Evolutionary conservation across 2,797 vertebrate species (phyloP).

Genomic region (Oryzias sinensis): DNA sequence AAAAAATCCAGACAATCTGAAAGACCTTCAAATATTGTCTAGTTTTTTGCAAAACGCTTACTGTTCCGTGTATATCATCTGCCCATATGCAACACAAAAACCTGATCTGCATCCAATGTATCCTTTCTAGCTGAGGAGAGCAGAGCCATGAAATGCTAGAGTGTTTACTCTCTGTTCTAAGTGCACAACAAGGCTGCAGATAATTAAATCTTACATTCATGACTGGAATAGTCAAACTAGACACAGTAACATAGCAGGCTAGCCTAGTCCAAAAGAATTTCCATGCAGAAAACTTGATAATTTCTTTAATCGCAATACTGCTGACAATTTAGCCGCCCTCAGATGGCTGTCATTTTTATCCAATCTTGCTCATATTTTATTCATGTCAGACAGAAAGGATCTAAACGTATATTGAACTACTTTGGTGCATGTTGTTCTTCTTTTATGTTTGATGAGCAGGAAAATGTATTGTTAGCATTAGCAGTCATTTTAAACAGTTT

Average conservation of each 20-base stretch:
- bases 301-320: slow-evolving; percentile 19
- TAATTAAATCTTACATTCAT: slow-evolving; percentile 22
- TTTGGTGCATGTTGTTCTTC: not conserved
- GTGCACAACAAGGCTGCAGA: slow-evolving; percentile 6
- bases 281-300: slow-evolving; percentile 34
- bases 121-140: not conserved
- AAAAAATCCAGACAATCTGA: no score
- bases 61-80: slow-evolving; percentile 23
- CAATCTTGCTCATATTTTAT: slow-evolving; percentile 16
- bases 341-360: slow-evolving; percentile 13
- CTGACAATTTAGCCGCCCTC: slow-evolving; percentile 26
- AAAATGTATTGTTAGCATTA: slow-evolving; percentile 2
- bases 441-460: not conserved
- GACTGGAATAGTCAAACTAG: slow-evolving; percentile 5
- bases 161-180: slow-evolving; percentile 8
- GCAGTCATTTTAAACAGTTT: no score
- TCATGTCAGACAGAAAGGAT: slow-evolving; percentile 8
- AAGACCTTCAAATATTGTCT: not conserved
- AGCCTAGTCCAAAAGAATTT: slow-evolving; percentile 21
- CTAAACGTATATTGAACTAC: slow-evolving; percentile 1
- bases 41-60: slow-evolving; percentile 26
- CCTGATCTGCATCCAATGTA: slow-evolving; percentile 18
- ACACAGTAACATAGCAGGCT: slow-evolving; percentile 12
- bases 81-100: slow-evolving; percentile 24
- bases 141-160: slow-evolving; percentile 18